A percentile compares a stretch with the other conserved stretches of the same genome.
Evolutionary conservation across 2,113 vertebrate species (phyloP).

Genomic region (Sceloporus undulatus): DNA sequence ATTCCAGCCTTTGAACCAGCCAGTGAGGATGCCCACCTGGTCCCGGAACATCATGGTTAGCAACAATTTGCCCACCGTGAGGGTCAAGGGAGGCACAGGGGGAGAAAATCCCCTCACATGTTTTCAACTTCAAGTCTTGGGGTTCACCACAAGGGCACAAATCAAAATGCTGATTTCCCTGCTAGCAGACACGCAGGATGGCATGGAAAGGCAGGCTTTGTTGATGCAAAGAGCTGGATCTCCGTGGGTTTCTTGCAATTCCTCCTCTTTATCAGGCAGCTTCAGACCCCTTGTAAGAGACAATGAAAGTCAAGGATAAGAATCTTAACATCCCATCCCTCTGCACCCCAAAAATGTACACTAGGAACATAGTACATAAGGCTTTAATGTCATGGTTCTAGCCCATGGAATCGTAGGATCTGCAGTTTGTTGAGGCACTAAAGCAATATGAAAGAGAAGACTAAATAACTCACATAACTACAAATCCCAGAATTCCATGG

Average conservation of each 20-base stretch:
- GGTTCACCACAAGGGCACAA: not conserved
- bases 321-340: not conserved
- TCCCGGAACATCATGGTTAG: constrained; percentile 98
- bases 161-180: not conserved
- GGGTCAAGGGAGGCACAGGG: constrained; percentile 49
- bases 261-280: not conserved
- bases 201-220: not conserved
- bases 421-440: no score
- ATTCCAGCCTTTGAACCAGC: constrained; percentile 98
- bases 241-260: not conserved
- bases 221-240: not conserved
- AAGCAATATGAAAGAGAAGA: no score
- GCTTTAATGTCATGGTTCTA: no score
- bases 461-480: no score
- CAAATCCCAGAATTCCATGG: no score
- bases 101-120: constrained; percentile 73
- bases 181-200: not conserved
- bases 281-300: constrained; percentile 9
- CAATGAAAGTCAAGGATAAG: not conserved
- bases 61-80: constrained; percentile 57
- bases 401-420: no score
- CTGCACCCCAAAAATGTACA: no score
- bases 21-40: constrained; percentile 94
- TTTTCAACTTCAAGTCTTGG: constrained; percentile 52
- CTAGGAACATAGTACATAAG: no score